Evolutionary conservation across 2,113 vertebrate genomes (phyloP).

Genomic region (Diadophis punctatus): DNA sequence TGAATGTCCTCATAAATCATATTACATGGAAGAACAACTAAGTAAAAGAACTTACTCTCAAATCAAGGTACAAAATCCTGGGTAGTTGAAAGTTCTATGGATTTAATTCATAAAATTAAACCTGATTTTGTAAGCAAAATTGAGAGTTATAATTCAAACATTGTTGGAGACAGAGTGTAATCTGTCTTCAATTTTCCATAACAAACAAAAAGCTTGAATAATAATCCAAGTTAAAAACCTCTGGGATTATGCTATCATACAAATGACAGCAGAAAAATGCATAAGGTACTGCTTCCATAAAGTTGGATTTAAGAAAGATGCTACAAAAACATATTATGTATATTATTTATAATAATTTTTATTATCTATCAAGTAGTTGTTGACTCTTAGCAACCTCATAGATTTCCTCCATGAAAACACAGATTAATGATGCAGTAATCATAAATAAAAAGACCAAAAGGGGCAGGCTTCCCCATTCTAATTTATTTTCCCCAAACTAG

Average conservation of each 20-base stretch:
- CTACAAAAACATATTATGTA: background rate
- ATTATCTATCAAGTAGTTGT: background rate
- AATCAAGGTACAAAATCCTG: background rate
- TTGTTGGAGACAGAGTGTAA: slow-evolving; percentile 11
- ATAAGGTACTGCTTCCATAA: slow-evolving; percentile 32
- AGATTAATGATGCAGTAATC: slow-evolving; percentile 46
- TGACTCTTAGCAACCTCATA: background rate
- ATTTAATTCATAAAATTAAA: slow-evolving; percentile 9
- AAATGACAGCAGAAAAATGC: slow-evolving; percentile 10
- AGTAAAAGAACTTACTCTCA: background rate
- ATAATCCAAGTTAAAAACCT: slow-evolving; percentile 28
- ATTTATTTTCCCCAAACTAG: slow-evolving; percentile 50
- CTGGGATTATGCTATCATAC: slow-evolving; percentile 34
- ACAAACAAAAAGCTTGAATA: slow-evolving; percentile 9
- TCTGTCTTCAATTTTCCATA: slow-evolving; percentile 6
- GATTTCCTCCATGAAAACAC: slow-evolving; percentile 26
- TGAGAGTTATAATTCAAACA: background rate
- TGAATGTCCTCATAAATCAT: background rate
- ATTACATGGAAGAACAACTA: background rate
- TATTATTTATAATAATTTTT: no score
- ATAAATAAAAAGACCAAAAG: slow-evolving; percentile 20
- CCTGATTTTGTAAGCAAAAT: slow-evolving; percentile 11
- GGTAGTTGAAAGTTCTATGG: slow-evolving; percentile 7
- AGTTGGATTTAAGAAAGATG: background rate
- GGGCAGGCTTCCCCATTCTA: slow-evolving; percentile 49